Base-by-base conservation (phyloP, 64 coral and sea anemone genomes). In the Exaiptasia diaphana region DNA sequence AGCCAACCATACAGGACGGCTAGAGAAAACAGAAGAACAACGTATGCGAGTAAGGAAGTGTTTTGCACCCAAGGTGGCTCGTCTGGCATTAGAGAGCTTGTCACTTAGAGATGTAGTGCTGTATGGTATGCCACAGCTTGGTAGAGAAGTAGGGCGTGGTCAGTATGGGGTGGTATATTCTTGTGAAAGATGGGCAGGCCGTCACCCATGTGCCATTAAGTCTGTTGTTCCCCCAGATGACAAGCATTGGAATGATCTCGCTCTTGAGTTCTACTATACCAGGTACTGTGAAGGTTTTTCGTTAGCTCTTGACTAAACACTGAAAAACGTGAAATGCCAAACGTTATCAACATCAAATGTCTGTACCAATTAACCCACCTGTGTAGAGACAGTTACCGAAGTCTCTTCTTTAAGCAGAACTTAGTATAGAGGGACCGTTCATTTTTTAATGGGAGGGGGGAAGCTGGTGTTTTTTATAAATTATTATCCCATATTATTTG, bases 201-300 rank as follows among this genome's bases (percentile, higher is more conserved):
- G 64, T 52, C 65, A 79, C 17, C 94, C 94, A 12, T 99, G 94
- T 92, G 94, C 94, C 9, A 88, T 99, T 36, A 99, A 99, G 42
- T 99, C 94, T 35, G 94, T 99, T 32, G 94, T 99, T 37, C 94
- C 94, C 59, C 94, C 94, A 63, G 94, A 99, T 92, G 94, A 99
- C 57, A 99, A 99, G 41, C 94, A 99, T 39, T 99, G 94, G 94
- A 99, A 99, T 89, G 94, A 99, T 69, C 81, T 99, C 28, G 89
- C 94, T 40, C 41, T 97, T 39, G 94, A 97, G 20, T 97, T 97
- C 56, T 97, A 73, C 21, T 97, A 97, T 44, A 97, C 94, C 9
- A 91, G 89, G 94, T 92, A 76, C 4, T n/a, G n/a, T n/a, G n/a
- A n/a, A 34, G 13, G 22, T 2, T 7, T 10, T 5, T 70, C 20